These are phyloP conservation scores for Anomalospiza imberbis DNA, from an alignment of 2,797 vertebrate species.

Conservation along the genomic window DNA sequence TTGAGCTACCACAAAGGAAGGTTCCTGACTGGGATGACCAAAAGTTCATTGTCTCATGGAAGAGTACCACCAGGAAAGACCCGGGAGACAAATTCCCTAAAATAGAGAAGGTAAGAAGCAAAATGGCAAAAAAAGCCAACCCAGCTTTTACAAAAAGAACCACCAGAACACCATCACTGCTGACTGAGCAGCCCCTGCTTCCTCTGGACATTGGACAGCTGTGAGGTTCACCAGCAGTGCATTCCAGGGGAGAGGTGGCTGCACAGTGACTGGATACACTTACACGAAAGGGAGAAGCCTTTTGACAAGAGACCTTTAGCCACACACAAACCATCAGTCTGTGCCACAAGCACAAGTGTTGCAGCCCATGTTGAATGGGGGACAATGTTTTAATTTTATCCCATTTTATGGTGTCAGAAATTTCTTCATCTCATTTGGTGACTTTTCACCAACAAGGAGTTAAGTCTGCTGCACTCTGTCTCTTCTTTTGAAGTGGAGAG, in stretches of 20 bases:
- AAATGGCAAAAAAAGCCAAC: not conserved
- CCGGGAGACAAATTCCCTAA: not conserved
- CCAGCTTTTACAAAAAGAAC: not conserved
- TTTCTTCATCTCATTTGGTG: not conserved
- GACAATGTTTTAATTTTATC: not conserved
- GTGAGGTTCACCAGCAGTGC: not conserved
- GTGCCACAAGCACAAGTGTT: not conserved
- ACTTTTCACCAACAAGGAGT: not conserved
- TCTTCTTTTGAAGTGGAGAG: not conserved
- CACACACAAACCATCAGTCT: not conserved
- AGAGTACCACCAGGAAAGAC: slow-evolving; percentile 12
- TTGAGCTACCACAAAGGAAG: slow-evolving; percentile 77
- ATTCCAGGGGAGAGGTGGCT: not conserved
- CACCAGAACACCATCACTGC: not conserved
- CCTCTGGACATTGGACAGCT: not conserved
- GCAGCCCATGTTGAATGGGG: not conserved
- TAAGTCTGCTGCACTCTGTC: not conserved
- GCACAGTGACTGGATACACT: not conserved
- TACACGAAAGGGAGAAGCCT: not conserved
- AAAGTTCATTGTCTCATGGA: slow-evolving; percentile 26
- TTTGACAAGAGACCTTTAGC: not conserved
- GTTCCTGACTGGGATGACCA: slow-evolving; percentile 87
- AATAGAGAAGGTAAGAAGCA: slow-evolving; percentile 78
- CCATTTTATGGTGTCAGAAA: not conserved
- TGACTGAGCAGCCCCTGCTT: not conserved